phyloP scores from a whole-genome alignment of 1,140 invertebrate species.

The Lanistes nyassanus region DNA sequence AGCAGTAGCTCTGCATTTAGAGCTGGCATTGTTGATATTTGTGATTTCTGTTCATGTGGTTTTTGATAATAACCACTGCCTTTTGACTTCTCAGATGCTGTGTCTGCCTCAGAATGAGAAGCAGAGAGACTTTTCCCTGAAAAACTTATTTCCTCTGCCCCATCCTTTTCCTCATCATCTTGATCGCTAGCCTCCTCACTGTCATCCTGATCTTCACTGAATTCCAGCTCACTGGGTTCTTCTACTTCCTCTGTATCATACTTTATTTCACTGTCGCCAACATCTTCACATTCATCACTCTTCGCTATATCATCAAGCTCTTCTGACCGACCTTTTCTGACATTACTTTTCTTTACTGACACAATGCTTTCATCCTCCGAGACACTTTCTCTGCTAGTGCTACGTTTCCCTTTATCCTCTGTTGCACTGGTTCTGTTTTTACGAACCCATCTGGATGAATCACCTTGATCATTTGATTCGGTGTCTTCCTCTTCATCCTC shows the following conservation, averaged over 20 bases:
- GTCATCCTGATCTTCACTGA: background rate
- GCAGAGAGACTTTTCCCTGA: background rate
- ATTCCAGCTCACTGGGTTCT: background rate
- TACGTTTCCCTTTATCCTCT: background rate
- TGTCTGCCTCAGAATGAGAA: too few relatives aligned
- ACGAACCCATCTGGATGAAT: background rate
- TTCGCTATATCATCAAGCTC: background rate
- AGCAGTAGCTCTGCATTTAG: too few relatives aligned
- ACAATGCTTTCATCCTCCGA: background rate
- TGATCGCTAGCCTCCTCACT: background rate
- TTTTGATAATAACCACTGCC: too few relatives aligned
- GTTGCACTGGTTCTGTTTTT: background rate
- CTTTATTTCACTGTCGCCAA: background rate
- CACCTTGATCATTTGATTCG: background rate
- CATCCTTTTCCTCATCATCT: background rate
- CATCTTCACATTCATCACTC: background rate
- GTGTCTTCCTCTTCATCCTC: background rate
- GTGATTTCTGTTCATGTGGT: background rate
- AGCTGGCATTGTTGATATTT: too few relatives aligned
- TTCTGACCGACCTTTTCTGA: background rate
- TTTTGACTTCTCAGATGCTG: too few relatives aligned
- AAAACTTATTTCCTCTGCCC: background rate
- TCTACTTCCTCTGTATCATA: slow-evolving; percentile 5
- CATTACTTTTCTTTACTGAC: background rate
- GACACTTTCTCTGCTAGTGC: background rate